Evolutionary conservation across 2,888 invertebrate species (phyloP), one percentile per base, ranked within the genome.

Genomic region (Seira sanloemensis): DNA sequence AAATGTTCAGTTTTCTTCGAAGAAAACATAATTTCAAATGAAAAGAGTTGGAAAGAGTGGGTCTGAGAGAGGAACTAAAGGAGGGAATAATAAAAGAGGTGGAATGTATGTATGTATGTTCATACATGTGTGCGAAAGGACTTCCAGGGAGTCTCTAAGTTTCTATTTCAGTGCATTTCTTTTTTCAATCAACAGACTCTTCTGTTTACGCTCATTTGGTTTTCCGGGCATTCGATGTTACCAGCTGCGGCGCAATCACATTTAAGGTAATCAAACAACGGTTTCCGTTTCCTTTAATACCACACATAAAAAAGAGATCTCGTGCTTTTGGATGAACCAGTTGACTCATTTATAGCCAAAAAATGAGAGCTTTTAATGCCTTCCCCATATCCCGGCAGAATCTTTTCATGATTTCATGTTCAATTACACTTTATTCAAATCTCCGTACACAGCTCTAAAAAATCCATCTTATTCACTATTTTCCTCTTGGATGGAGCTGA

Each of bases 181-280:
- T 89, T 89, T 93, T 93, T 86, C 62, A 78, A 78, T 84, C 79
- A 76, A 75, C 94, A 98, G 98, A 98, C 93, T 97, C 98, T 88
- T 96, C 96, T 91, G 94, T 96, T 91, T 98, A 98, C 93, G 98
- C 98, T 91, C 98, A 98, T 93, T 97, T 97, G 93, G 98, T 98
- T 93, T 98, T 98, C 95, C 97, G 97, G 93, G 98, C 98, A 88
- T 98, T 98, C 92, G 98, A 98, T 92, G 97, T 97, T 90, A 98
- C 98, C 93, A 96, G 97, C 93, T 97, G 96, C 91, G 98, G 98
- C 87, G 96, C 97, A 90, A 97, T 98, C 93, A 98, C 97, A 92
- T 98, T 98, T 93, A 96, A 98, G 94, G 98, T 98, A 93, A 95
- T 94, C 94, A 81, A 78, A 58, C 58, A 84, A 23, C 78, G 69